These are phyloP conservation scores for Myzus persicae DNA, from an alignment of 1,140 invertebrate genomes.

Conservation along the genomic window DNA sequence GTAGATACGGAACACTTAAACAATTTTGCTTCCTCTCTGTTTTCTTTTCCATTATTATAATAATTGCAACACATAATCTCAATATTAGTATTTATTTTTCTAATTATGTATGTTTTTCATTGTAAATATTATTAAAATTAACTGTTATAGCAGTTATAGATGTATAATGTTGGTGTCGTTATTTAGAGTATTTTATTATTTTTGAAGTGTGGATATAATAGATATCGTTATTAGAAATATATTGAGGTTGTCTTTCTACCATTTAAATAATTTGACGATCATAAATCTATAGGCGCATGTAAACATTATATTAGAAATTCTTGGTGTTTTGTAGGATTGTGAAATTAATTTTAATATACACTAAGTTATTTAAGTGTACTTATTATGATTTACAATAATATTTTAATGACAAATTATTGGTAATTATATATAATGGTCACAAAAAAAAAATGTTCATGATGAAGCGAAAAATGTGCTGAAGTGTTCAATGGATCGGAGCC, in stretches of 20 bases:
- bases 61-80: background rate
- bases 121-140: background rate
- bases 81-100: background rate
- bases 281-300: background rate
- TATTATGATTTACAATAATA: too few relatives aligned
- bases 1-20: background rate
- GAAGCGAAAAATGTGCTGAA: too few relatives aligned
- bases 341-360: too few relatives aligned
- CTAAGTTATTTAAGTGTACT: too few relatives aligned
- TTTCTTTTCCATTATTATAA: background rate
- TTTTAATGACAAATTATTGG: too few relatives aligned
- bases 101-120: too few relatives aligned
- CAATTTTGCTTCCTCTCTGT: background rate
- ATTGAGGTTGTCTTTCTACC: background rate
- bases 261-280: background rate
- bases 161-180: background rate
- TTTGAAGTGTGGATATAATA: background rate
- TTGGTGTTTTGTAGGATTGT: background rate
- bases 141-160: background rate
- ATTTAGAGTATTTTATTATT: background rate
- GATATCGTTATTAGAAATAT: background rate
- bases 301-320: background rate
- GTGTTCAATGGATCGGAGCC: too few relatives aligned
- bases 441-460: too few relatives aligned
- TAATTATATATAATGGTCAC: too few relatives aligned